These are phyloP conservation scores for Drosophila formosana DNA, from an alignment of 2,888 invertebrate species.

Conservation along the genomic window DNA sequence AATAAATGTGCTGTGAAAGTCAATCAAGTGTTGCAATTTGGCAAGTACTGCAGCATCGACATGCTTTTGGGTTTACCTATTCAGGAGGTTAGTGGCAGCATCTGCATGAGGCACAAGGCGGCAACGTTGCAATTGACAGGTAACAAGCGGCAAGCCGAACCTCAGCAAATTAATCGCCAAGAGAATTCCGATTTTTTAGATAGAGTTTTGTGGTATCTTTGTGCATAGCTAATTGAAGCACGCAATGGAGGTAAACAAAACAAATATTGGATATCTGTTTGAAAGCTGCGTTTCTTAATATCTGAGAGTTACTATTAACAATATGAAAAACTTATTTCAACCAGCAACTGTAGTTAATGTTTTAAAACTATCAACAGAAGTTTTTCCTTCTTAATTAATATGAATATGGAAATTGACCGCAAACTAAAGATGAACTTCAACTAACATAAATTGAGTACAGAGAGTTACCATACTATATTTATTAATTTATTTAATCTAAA, in stretches of 20 bases:
- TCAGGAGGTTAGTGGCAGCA: conserved; percentile 46
- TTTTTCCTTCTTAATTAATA: too few relatives aligned
- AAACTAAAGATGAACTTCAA: too few relatives aligned
- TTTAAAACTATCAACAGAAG: too few relatives aligned
- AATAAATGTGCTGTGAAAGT: conserved; percentile 79
- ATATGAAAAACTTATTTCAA: too few relatives aligned
- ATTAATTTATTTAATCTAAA: too few relatives aligned
- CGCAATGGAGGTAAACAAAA: neutral
- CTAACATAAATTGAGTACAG: too few relatives aligned
- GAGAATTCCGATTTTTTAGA: neutral
- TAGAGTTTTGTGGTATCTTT: conserved; percentile 4
- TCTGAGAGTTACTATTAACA: too few relatives aligned
- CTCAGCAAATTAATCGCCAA: conserved; percentile 26
- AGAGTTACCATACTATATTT: too few relatives aligned
- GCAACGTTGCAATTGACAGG: conserved; percentile 70
- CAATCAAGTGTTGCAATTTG: conserved; percentile 77
- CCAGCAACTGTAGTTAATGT: too few relatives aligned
- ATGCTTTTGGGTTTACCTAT: conserved; percentile 23
- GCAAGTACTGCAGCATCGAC: conserved; percentile 39
- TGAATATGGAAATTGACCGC: too few relatives aligned
- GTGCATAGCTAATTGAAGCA: conserved; percentile 22
- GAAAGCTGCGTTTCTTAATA: too few relatives aligned
- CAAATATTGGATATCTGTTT: neutral
- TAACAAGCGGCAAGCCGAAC: conserved; percentile 21
- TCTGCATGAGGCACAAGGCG: conserved; percentile 63